Conservation (phyloP, 2,888 invertebrate genomes). For the Trypoxylon attenuatum region DNA sequence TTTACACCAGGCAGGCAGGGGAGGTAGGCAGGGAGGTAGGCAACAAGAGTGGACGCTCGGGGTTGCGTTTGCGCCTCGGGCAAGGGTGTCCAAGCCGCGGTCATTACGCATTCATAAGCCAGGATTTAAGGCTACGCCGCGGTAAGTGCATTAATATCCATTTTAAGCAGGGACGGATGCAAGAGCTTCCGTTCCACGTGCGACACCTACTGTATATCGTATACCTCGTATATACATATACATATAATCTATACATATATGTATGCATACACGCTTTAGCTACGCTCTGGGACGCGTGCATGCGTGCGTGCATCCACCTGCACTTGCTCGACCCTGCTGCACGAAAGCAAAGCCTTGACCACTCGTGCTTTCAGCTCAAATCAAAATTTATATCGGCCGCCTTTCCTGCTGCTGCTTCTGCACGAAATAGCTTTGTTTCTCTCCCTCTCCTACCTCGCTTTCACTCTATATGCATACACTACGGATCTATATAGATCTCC, state of each 20-base stretch:
- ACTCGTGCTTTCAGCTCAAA: constrained; percentile 23
- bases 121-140: constrained; percentile 64
- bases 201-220: constrained; percentile 8
- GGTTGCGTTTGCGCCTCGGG: constrained; percentile 19
- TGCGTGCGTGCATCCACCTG: constrained; percentile 15
- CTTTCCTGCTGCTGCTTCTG: not conserved
- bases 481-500: too few relatives aligned
- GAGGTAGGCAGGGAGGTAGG: too few relatives aligned
- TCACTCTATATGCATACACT: too few relatives aligned
- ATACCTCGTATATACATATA: too few relatives aligned
- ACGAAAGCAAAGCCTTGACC: constrained; percentile 15
- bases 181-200: constrained; percentile 15
- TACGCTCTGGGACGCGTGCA: not conserved
- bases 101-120: constrained; percentile 67
- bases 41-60: constrained; percentile 17
- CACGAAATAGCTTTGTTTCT: too few relatives aligned
- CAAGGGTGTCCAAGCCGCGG: constrained; percentile 45
- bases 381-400: constrained; percentile 31
- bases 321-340: too few relatives aligned
- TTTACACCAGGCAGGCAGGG: constrained; percentile 24
- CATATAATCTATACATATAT: too few relatives aligned
- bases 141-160: constrained; percentile 64
- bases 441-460: too few relatives aligned
- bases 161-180: constrained; percentile 56
- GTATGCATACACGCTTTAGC: constrained; percentile 1